These are phyloP conservation scores for Lasioglossum leucozonium DNA, from an alignment of 2,888 invertebrate genomes.

Conservation along the genomic window DNA sequence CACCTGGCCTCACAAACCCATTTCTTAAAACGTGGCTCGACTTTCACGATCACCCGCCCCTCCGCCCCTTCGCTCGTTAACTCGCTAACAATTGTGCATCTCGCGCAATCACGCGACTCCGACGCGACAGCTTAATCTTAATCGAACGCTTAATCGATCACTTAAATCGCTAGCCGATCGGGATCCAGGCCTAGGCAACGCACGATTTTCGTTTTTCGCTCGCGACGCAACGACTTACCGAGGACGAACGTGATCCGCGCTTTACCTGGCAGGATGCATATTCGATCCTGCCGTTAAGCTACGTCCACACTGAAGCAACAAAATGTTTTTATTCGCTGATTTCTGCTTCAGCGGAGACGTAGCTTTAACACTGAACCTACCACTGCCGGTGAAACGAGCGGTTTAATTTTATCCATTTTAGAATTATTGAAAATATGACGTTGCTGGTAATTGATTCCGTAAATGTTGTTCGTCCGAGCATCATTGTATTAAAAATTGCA, in stretches of 20 bases:
- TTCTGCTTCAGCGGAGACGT: neutral
- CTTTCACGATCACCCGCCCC: neutral
- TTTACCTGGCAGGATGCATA: neutral
- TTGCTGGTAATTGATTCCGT: too few relatives aligned
- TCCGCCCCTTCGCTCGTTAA: neutral
- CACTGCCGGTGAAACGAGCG: too few relatives aligned
- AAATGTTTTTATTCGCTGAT: too few relatives aligned
- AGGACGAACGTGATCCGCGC: neutral
- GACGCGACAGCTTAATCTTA: conserved; percentile 18
- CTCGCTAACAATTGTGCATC: conserved; percentile 36
- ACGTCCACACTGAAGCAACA: neutral
- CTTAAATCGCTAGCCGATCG: too few relatives aligned
- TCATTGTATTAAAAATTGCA: too few relatives aligned
- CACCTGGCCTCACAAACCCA: conserved; percentile 87
- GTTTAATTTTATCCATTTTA: too few relatives aligned
- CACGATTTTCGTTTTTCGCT: neutral
- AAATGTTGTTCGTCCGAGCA: too few relatives aligned
- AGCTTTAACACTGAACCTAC: too few relatives aligned
- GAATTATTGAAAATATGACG: too few relatives aligned
- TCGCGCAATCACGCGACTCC: conserved; percentile 21
- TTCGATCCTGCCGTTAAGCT: neutral
- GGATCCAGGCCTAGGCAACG: too few relatives aligned
- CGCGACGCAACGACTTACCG: conserved; percentile 1
- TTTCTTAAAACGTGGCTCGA: conserved; percentile 63
- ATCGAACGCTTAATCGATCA: neutral